Base-by-base conservation (phyloP, 2,797 vertebrate genomes). In the Hafferia zeledoni region DNA sequence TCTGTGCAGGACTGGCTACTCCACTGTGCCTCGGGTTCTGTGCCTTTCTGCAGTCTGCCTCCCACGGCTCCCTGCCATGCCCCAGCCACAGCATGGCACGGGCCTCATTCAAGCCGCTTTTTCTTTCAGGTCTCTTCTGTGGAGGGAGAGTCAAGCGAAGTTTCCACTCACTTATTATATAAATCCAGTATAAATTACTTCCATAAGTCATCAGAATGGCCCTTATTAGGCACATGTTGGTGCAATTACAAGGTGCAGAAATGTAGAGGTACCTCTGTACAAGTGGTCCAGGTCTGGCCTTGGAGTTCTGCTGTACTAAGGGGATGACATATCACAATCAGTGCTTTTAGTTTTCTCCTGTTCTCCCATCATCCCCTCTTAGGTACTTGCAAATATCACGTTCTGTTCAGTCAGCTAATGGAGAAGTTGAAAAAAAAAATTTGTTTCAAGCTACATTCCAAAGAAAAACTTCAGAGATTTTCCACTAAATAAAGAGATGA, bases 401-500 rank as follows among this genome's bases (percentile, higher is more conserved):
- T 90, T 81, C 46, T 75, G n/a, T 83, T 94, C 50, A 75, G 44
- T 31, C 79, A 72, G 43, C 35, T 74, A 81, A 57, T 55, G 5
- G 5, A 75, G 52, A 71, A 75, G 37, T 35, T 61, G 52, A 11
- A 55, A 64, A 49, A 63, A 39, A 47, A 7, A 37, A 33, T 10
- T 53, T n/a, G 11, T 88, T 88, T 93, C 80, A 65, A 86, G 35
- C 25, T 72, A n/a, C n/a, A 17, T 91, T 86, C 47, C 1, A 4
- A 91, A 76, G 44, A 69, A 79, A 88, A 87, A 49, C 35, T 81
- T 90, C 30, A 44, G 77, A 83, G 39, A 65, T 49, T 69, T 91
- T 69, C 52, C 67, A 5, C 44, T 17, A 86, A 86, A 72, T 63
- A 55, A 70, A 83, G 69, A 75, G 44, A 39, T 88, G 60, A 9